Base-by-base conservation (phyloP, 2,888 invertebrate species). In the Loripinus fragilis region DNA sequence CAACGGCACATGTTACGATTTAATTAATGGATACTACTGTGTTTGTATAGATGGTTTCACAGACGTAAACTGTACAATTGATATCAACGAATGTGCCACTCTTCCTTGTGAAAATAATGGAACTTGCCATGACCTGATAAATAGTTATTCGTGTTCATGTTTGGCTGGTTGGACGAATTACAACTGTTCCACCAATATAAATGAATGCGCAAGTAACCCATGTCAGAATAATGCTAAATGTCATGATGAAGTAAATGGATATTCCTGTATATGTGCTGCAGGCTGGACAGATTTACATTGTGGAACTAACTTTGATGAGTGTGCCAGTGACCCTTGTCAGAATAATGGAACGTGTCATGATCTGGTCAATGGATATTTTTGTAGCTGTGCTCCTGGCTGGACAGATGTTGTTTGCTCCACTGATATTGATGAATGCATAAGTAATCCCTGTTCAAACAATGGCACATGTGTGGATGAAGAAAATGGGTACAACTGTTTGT, bases 91-190 rank as follows among this genome's bases (percentile, higher is more conserved):
- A 92, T 98, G 98, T 92, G 96, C 96, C 77, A 97, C 97, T 1
- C 98, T 98, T 93, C 98, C 98, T 0, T 98, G 98, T 91, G 48
- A 45, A 20, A 97, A 98, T 87, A 98, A 98, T 88, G 98, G 98
- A 0, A 97, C 97, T 0, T 98, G 98, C 91, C 96, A 95, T 71
- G 98, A 98, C 91, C 95, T 96, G 45, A 95, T 98, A 35, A 97
- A 97, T 89, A 96, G 96, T 3, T 98, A 98, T 94, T 96, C 96
- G 90, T 99, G 98, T 90, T 95, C 97, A 76, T 99, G 98, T 94
- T 96, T 96, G 67, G 95, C 97, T 55, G 98, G 98, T 0, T 98
- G 96, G 92, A 97, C 98, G 0, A 98, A 98, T 0, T 94, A 96
- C 23, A 96, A 97, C 92, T 98, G 98, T 93, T 97, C 97, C 91